Evolutionary conservation across 2,797 vertebrate species (phyloP), one percentile per base, ranked within the genome.

Genomic region (Phrynocephalus guinanensis): DNA sequence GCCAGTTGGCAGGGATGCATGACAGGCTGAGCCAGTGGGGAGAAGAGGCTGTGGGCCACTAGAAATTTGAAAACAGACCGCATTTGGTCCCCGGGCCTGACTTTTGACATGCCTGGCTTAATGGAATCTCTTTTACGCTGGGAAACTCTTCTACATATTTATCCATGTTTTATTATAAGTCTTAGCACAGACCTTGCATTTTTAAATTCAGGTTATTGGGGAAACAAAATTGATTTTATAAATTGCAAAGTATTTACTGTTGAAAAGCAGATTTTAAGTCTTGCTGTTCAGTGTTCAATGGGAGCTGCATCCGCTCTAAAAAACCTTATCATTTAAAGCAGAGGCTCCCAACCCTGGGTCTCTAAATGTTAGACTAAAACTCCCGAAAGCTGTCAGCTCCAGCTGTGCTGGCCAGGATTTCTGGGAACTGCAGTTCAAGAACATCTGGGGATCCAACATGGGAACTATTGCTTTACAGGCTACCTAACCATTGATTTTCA

Each of bases 341-440:
- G 60, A 15, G 60, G 10, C 16, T 63, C 60, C 60, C 60, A 16
- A 16, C 60, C 13, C 15, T 15, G 16, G 15, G 13, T 18, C 76
- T 83, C 33, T n/a, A 84, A 26, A 79, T 50, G 52, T n/a, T 22
- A 63, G 72, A 79, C 56, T 72, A 52, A 84, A 88, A 84, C n/a
- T 82, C 73, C 60, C 4, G 16, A 15, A 63, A 63, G 60, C 13
- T 15, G 60, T 16, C 60, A 63, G 10, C 16, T 15, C 60, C 11
- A 52, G 52, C 52, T 52, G 52, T 13, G 38, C 11, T 52, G 52
- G 52, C 52, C 52, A 56, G 6, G 13, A 56, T 56, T 56, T 56
- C 60, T 63, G 60, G 11, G 60, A 63, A 15, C 4, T 63, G 60
- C 4, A 63, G 60, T 63, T 16, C 60, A 63, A 63, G 18, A 63